Base-by-base conservation (phyloP, 2,888 invertebrate species). In the Xanthorhoe designata region DNA sequence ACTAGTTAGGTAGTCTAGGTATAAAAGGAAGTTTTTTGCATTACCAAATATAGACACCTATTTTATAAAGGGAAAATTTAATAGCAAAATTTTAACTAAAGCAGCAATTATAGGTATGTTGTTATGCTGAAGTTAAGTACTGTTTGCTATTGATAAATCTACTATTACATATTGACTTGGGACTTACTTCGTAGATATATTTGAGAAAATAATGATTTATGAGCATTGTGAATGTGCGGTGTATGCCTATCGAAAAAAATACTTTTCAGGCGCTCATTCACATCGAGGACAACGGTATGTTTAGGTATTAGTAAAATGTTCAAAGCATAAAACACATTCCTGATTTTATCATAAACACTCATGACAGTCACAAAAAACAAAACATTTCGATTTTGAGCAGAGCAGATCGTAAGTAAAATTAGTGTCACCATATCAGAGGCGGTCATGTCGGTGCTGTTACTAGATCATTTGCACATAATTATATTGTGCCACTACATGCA, bases 401-500 rank as follows among this genome's bases (percentile, higher is more conserved):
- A 71, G 73, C 72, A 76, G 69, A 68, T 75, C 58, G 70, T 74
- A 74, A 76, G 71, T 79, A 76, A 75, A 78, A 75, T 80, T 78
- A 13, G 80, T 83, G 77, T 84, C 77, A 86, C 51, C 84, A 88
- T 79, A 82, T 57, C 75, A 86, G 75, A 86, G 83, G 85, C 83
- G 79, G 69, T 83, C 80, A 85, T 78, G 76, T 84, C 82, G 81
- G 87, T 91, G 90, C 89, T 84, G 78, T 81, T 78, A 81, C 84
- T 87, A 87, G 78, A 84, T 78, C 81, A 85, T 83, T 86, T 84
- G 89, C 90, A 89, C 87, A 83, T 86, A 82, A 85, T 81, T 84
- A 86, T 78, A 84, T 77, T 85, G 91, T 91, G 90, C 86, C 82
- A 84, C 77, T 80, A 86, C 92, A 92, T 92, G 92, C 92, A 92